phyloP scores from a whole-genome alignment of 2,113 vertebrate species.

The Prionailurus viverrinus region DNA sequence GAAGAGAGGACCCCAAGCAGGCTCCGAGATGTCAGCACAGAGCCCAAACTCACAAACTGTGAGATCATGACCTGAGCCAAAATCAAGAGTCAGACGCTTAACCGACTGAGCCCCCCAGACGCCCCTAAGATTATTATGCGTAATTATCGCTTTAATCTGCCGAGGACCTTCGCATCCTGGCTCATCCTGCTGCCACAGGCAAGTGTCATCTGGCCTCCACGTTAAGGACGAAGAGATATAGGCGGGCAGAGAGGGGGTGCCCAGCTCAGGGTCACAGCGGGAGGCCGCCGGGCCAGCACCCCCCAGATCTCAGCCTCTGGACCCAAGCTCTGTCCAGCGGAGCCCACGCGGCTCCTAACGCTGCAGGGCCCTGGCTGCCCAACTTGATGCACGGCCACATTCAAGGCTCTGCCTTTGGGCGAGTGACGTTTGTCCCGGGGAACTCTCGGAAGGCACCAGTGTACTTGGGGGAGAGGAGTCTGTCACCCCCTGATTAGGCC shows the following conservation, averaged over 20 bases:
- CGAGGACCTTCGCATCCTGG: neutral
- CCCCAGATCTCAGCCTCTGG: too few relatives aligned
- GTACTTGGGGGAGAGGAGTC: neutral
- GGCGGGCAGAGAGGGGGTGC: too few relatives aligned
- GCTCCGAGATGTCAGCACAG: too few relatives aligned
- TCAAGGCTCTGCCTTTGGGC: neutral
- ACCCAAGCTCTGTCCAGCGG: too few relatives aligned
- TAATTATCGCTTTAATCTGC: too few relatives aligned
- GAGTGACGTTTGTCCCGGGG: neutral
- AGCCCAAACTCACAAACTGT: too few relatives aligned
- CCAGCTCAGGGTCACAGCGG: neutral
- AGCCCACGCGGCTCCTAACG: neutral
- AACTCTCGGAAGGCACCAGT: neutral
- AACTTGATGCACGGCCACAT: rapidly evolving
- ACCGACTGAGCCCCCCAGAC: too few relatives aligned
- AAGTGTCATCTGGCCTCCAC: too few relatives aligned
- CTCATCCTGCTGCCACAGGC: neutral
- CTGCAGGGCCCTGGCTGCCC: neutral
- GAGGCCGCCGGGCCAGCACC: neutral
- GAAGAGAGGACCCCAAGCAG: too few relatives aligned
- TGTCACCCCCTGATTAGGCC: neutral
- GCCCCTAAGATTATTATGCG: too few relatives aligned
- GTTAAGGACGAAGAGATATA: neutral
- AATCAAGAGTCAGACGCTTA: too few relatives aligned
- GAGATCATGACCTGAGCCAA: too few relatives aligned